Conservation (phyloP, 2,888 invertebrate species). For the Drosophila putrida region DNA sequence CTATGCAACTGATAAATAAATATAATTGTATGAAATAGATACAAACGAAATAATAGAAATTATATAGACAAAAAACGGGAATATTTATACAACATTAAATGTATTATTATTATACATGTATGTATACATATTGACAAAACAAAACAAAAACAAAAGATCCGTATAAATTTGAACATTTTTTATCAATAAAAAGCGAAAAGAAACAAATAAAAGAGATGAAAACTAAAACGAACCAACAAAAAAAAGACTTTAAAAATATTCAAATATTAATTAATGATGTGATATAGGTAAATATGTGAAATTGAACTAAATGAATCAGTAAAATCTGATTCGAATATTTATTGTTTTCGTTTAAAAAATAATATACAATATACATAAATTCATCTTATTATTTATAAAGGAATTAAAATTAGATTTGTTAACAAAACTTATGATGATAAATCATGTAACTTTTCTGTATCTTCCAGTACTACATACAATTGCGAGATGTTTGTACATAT, state of each 20-base stretch:
- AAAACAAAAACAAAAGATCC: constrained; percentile 45
- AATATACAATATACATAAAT: constrained; percentile 41
- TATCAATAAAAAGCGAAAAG: constrained; percentile 71
- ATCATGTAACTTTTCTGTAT: constrained; percentile 4
- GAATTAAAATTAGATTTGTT: constrained; percentile 32
- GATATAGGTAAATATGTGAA: not conserved
- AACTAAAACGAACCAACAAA: constrained; percentile 38
- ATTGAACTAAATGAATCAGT: not conserved
- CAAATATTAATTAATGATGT: not conserved
- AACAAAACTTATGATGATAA: constrained; percentile 27
- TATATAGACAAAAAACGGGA: constrained; percentile 72
- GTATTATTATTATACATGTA: constrained; percentile 79
- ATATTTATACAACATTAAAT: constrained; percentile 75
- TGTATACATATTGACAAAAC: constrained; percentile 57
- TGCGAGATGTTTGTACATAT: constrained; percentile 61
- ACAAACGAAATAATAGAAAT: constrained; percentile 69
- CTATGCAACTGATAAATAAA: constrained; percentile 66
- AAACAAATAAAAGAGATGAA: constrained; percentile 50
- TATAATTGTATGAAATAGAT: constrained; percentile 59
- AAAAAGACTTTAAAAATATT: constrained; percentile 11
- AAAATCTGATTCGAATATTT: constrained; percentile 12
- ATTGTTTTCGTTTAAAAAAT: constrained; percentile 24
- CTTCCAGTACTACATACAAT: constrained; percentile 30
- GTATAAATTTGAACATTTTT: constrained; percentile 79
- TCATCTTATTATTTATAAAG: constrained; percentile 45